Evolutionary conservation across 2,888 invertebrate species (phyloP).

Genomic region (Vandiemenella viatica): DNA sequence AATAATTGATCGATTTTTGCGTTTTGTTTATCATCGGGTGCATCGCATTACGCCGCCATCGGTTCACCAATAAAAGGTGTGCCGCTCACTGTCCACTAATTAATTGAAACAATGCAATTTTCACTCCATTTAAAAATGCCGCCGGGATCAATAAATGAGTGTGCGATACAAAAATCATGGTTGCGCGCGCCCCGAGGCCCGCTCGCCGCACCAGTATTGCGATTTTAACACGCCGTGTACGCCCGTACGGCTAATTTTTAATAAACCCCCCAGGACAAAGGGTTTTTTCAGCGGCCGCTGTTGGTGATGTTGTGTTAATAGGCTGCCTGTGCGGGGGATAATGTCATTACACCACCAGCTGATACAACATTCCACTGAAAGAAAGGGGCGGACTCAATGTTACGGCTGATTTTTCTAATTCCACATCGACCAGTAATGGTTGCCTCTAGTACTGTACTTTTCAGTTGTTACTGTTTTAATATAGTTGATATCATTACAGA

Average conservation of each 20-base stretch:
- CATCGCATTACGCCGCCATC: constrained; percentile 13
- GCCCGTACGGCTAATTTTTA: constrained; percentile 13
- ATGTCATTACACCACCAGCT: too few relatives aligned
- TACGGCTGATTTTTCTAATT: too few relatives aligned
- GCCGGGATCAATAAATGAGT: constrained; percentile 13
- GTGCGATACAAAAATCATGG: constrained; percentile 13
- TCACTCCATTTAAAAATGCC: constrained; percentile 10
- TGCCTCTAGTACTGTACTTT: too few relatives aligned
- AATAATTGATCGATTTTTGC: constrained; percentile 17
- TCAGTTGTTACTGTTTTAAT: too few relatives aligned
- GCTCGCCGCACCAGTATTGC: constrained; percentile 34
- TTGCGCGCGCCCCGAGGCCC: background rate
- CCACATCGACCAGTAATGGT: too few relatives aligned
- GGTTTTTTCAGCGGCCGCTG: too few relatives aligned
- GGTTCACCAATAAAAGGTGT: constrained; percentile 14
- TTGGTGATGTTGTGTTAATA: too few relatives aligned
- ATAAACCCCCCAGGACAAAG: constrained; percentile 14
- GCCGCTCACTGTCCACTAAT: constrained; percentile 12
- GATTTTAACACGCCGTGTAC: constrained; percentile 27
- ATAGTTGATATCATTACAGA: too few relatives aligned
- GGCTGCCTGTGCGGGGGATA: too few relatives aligned
- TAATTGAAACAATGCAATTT: constrained; percentile 17
- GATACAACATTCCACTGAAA: too few relatives aligned
- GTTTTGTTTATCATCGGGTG: constrained; percentile 11
- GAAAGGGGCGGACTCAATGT: too few relatives aligned